A percentile compares a stretch with the other conserved stretches of the same genome.
Conservation (phyloP, 2,113 vertebrate species). For the Tichodroma muraria region DNA sequence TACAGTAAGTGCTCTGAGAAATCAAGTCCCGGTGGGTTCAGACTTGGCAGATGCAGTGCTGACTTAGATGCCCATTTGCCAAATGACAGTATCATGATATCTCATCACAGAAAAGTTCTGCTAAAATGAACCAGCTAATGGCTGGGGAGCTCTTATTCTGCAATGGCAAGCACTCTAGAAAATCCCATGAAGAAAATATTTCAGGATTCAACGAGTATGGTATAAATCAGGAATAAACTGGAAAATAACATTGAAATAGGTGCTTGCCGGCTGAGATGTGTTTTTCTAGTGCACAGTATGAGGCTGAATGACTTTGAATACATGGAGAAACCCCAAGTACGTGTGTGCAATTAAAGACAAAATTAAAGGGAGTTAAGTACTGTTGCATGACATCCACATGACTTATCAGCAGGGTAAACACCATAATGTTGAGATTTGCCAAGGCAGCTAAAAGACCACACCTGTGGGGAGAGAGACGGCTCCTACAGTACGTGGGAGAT, state of each 20-base stretch:
- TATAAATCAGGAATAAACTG: background rate
- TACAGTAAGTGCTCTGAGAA: background rate
- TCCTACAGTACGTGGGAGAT: background rate
- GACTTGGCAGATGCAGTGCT: background rate
- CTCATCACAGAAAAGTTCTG: background rate
- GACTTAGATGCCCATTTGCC: background rate
- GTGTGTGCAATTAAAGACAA: background rate
- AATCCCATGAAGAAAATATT: background rate
- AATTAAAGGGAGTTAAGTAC: slow-evolving; percentile 2
- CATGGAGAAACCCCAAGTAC: background rate
- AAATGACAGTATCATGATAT: background rate
- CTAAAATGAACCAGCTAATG: background rate
- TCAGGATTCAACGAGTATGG: background rate
- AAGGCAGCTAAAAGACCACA: background rate
- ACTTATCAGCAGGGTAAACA: slow-evolving; percentile 4
- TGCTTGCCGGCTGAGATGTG: background rate
- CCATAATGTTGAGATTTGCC: background rate
- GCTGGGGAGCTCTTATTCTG: background rate
- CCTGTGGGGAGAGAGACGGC: background rate
- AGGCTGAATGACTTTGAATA: background rate
- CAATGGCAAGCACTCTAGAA: background rate
- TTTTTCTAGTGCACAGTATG: background rate
- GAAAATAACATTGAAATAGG: background rate
- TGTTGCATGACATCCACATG: background rate
- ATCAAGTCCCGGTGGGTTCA: background rate